Evolutionary conservation across 2,888 invertebrate species (phyloP), one percentile per base, ranked within the genome.

Genomic region (Troilus luridus): DNA sequence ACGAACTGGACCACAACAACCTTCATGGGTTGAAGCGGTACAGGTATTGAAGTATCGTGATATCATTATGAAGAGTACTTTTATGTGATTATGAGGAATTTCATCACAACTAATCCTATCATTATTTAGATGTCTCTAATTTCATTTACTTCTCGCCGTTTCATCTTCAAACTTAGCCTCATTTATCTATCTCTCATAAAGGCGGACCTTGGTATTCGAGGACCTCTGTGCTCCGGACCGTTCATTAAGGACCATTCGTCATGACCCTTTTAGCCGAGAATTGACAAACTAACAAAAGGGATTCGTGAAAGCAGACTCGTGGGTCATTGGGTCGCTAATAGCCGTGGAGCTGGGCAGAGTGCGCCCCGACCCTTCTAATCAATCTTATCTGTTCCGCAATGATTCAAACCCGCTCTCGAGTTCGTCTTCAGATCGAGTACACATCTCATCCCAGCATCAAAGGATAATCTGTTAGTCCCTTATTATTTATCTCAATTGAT

Each of bases 191-290:
- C 41, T 77, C 72, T 17, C 67, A 2, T 67, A 19, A 77, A 41
- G 17, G 27, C 8, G 24, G 27, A 17, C 27, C 27, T 19, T 27
- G 72, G 72, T 77, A 41, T 77, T 41, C 72, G 17, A 19, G 41
- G 17, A 77, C 19, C 72, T 41, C 2, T 27, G 72, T 8, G 7
- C 27, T 19, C 12, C 6, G 19, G 72, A 19, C 7, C 27, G 9
- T 85, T 85, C 85, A 85, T 85, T 85, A 85, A 85, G 85, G 85
- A 56, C 85, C 85, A 85, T 85, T 85, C 85, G 85, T 85, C 85
- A 85, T 56, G 85, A 85, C 56, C 85, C 85, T 85, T 85, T 85
- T 58, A 85, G 85, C 85, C 1, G 72, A 41, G 72, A 77, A 77
- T 56, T 56, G 85, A 85, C 85, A 85, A 58, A 85, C 85, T 85